Base-by-base conservation (phyloP, 2,113 vertebrate species). In the Aspidoscelis tigris region DNA sequence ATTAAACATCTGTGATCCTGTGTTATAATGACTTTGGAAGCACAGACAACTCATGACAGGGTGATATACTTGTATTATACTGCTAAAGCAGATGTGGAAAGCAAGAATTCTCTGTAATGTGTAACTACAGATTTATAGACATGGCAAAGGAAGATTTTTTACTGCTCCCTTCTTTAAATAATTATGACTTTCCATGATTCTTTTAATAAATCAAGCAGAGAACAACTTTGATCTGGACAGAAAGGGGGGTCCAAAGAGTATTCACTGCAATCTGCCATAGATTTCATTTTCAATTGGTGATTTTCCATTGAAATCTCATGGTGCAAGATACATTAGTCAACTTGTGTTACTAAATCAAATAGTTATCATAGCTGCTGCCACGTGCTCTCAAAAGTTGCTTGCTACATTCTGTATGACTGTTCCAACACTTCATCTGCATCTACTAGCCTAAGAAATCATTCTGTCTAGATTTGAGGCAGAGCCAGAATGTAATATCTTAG, bases 171-270 rank as follows among this genome's bases (percentile, higher is more conserved):
- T 94, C 92, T 94, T 96, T 94, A 94, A 96, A 96, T 96, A 96
- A 96, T 96, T 95, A 96, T 94, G 94, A 91, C 92, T 96, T 96
- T 94, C 89, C 87, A 95, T 94, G 93, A 95, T 94, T 94, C 89
- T 96, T 92, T 95, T 95, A 95, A 90, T 95, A 95, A 96, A 96
- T 96, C 94, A 95, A 95, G 82, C 91, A 70, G 61, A 92, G 90
- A 93, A 94, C 92, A 93, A 95, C 93, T 96, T 96, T 95, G 94
- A 91, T 65, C 43, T 92, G 90, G 84, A 82, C 90, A 90, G 93
- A 92, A 89, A 86, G 87, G 92, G 92, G 91, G 80, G 55, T 86
- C 87, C 88, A 92, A 94, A 90, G 92, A 91, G 87, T 88, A 92
- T 91, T 94, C 91, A 87, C 83, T 91, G 86, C 91, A 93, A 93